These are phyloP conservation scores for Noctua pronuba DNA, from an alignment of 2,888 invertebrate species.

Conservation along the genomic window DNA sequence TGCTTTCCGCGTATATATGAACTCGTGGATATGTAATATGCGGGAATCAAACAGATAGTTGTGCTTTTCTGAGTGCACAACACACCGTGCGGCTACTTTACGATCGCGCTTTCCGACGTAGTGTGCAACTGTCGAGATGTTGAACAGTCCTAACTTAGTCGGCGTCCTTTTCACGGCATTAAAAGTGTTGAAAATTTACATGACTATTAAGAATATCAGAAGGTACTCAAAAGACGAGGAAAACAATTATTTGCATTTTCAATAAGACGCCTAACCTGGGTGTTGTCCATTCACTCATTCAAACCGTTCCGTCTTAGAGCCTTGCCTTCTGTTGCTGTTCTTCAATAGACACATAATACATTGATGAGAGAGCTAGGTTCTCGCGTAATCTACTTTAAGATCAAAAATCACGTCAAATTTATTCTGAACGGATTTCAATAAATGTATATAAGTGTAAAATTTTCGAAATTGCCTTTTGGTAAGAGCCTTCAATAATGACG, in stretches of 20 bases:
- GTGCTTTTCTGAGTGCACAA: slow-evolving; percentile 14
- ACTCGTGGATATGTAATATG: slow-evolving; percentile 16
- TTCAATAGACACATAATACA: slow-evolving; percentile 36
- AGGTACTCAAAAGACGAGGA: slow-evolving; percentile 14
- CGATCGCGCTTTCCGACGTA: slow-evolving; percentile 5
- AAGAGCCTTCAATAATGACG: neutral
- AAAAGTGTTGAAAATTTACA: slow-evolving; percentile 25
- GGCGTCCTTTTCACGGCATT: slow-evolving; percentile 12
- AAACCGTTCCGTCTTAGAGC: slow-evolving; percentile 41
- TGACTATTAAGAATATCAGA: slow-evolving; percentile 25
- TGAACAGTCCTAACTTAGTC: slow-evolving; percentile 8
- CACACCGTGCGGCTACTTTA: slow-evolving; percentile 8
- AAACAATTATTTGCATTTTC: slow-evolving; percentile 14
- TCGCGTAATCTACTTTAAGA: slow-evolving; percentile 23
- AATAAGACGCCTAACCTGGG: slow-evolving; percentile 1
- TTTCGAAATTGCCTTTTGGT: neutral
- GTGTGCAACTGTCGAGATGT: slow-evolving; percentile 17
- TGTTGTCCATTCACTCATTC: slow-evolving; percentile 3
- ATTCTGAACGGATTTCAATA: slow-evolving; percentile 31
- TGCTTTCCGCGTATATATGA: slow-evolving; percentile 1
- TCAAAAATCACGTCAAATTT: slow-evolving; percentile 22
- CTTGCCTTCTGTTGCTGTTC: slow-evolving; percentile 50
- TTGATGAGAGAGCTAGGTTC: slow-evolving; percentile 22
- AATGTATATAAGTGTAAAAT: neutral
- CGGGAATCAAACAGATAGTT: slow-evolving; percentile 1